Conservation (phyloP, 1,140 invertebrate genomes). For the Bombus breviceps region DNA sequence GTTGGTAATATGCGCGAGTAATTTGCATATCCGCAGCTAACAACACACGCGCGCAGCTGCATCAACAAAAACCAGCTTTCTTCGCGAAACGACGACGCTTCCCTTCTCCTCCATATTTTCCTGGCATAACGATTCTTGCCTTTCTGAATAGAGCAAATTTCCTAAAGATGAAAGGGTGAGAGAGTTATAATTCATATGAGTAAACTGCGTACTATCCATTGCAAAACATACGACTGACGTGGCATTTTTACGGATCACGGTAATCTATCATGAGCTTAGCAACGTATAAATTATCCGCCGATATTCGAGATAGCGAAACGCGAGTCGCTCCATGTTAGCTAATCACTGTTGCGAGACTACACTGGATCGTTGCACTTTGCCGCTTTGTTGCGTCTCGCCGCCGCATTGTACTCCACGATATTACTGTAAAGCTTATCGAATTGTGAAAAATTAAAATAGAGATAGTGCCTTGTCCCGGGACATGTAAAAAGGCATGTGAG, state of each 20-base stretch:
- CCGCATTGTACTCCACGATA: background rate
- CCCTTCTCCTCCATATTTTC: background rate
- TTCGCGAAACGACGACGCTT: background rate
- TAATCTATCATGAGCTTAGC: conserved; percentile 11
- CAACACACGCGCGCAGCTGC: background rate
- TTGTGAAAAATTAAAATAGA: too few relatives aligned
- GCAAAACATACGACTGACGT: background rate
- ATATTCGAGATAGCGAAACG: background rate
- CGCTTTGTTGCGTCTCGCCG: too few relatives aligned
- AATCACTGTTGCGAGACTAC: conserved; percentile 17
- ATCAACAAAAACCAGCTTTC: background rate
- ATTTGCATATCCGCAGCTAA: background rate
- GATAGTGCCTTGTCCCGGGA: too few relatives aligned
- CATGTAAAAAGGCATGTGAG: too few relatives aligned
- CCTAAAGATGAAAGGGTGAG: background rate
- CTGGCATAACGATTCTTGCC: background rate
- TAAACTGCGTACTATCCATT: background rate
- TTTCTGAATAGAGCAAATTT: background rate
- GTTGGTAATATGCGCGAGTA: background rate
- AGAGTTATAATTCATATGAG: background rate
- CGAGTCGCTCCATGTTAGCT: background rate
- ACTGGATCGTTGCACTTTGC: too few relatives aligned
- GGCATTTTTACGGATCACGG: conserved; percentile 13
- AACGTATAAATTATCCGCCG: conserved; percentile 29
- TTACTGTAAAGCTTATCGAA: background rate